Evolutionary conservation across 2,113 vertebrate genomes (phyloP).

Genomic region (Charina bottae): DNA sequence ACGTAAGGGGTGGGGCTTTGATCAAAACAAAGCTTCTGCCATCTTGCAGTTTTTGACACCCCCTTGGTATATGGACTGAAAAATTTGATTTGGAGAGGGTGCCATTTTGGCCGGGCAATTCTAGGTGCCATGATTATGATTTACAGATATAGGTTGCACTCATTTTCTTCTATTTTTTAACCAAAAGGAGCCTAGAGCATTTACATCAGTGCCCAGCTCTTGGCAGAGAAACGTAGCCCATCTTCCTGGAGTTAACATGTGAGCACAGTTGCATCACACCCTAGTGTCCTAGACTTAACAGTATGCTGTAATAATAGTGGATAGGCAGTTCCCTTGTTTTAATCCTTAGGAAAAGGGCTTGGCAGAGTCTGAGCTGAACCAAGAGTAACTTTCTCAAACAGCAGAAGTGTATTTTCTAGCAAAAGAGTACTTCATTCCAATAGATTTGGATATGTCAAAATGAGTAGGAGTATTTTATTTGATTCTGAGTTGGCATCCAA

Average conservation of each 20-base stretch:
- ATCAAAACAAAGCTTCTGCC: neutral
- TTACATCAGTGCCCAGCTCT: neutral
- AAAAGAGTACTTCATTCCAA: neutral
- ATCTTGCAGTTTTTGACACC: neutral
- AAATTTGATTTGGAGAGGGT: neutral
- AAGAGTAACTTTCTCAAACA: neutral
- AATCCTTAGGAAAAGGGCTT: neutral
- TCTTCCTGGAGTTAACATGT: neutral
- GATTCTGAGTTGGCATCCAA: neutral
- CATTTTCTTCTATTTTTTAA: neutral
- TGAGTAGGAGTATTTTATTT: neutral
- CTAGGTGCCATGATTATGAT: neutral
- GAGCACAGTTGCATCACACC: neutral
- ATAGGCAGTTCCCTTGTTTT: neutral
- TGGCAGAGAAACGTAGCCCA: neutral
- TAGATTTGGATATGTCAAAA: neutral
- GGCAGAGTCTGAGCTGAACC: neutral
- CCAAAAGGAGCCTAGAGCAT: neutral
- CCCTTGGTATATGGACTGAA: neutral
- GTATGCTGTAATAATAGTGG: neutral
- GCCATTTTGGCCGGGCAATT: neutral
- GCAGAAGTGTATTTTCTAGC: neutral
- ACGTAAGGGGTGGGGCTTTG: neutral
- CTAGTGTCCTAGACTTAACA: neutral
- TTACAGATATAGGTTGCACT: neutral